Percentiles rank a stretch among this genome's conserved stretches.
These are phyloP conservation scores for Penaeus chinensis DNA, from an alignment of 1,140 invertebrate genomes.

Conservation along the genomic window DNA sequence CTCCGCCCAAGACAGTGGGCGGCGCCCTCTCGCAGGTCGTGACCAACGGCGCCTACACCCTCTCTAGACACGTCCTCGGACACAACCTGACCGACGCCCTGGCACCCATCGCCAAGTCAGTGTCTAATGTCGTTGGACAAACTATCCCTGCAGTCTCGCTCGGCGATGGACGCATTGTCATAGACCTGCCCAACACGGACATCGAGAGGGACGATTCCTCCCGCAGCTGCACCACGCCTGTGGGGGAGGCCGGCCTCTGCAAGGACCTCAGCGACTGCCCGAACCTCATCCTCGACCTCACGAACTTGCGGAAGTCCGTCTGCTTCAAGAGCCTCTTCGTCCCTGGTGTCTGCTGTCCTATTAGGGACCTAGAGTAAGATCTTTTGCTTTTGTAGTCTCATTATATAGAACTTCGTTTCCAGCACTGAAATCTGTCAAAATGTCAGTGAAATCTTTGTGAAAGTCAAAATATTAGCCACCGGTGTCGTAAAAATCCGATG, in stretches of 20 bases:
- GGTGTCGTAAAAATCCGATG: too few species aligned
- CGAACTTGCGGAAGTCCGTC: slow-evolving; percentile 83
- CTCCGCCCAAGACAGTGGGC: neutral
- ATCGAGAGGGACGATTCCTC: slow-evolving; percentile 57
- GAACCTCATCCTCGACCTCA: slow-evolving; percentile 84
- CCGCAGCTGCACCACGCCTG: slow-evolving; percentile 81
- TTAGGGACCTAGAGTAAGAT: slow-evolving; percentile 67
- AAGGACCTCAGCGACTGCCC: slow-evolving; percentile 90
- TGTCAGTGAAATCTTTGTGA: too few species aligned
- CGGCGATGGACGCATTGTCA: slow-evolving; percentile 66
- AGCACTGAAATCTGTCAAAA: too few species aligned
- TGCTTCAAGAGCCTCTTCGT: slow-evolving; percentile 93
- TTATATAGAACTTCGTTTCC: too few species aligned
- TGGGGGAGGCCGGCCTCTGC: slow-evolving; percentile 82
- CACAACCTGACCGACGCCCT: slow-evolving; percentile 66
- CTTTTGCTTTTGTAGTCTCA: neutral
- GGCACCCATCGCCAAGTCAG: slow-evolving; percentile 48
- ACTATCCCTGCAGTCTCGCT: slow-evolving; percentile 54
- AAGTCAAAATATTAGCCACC: too few species aligned
- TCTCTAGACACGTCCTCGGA: slow-evolving; percentile 84
- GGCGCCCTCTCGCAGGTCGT: slow-evolving; percentile 29
- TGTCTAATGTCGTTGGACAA: slow-evolving; percentile 56
- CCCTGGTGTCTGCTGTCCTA: slow-evolving; percentile 90
- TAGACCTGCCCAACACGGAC: slow-evolving; percentile 63
- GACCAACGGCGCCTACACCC: slow-evolving; percentile 77